phyloP scores from a whole-genome alignment of 2,797 vertebrate species.

The Aphelocoma californica region DNA sequence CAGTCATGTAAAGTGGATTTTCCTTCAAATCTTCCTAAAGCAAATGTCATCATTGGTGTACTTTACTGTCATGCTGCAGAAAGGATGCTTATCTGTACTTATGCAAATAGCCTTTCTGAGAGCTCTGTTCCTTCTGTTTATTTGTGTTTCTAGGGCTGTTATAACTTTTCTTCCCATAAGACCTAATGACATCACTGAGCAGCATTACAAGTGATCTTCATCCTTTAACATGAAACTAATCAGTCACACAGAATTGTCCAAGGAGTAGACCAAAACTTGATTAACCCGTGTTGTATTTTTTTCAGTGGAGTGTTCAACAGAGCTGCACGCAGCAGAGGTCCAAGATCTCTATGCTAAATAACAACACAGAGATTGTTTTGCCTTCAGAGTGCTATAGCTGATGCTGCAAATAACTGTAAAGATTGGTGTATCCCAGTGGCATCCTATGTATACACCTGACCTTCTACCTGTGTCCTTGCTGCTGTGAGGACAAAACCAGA shows the following conservation, averaged over 20 bases:
- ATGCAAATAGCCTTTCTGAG: not conserved
- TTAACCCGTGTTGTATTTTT: not conserved
- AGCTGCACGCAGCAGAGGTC: not conserved
- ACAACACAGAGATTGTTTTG: not conserved
- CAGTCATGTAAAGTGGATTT: not conserved
- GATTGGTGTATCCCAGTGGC: not conserved
- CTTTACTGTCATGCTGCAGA: not conserved
- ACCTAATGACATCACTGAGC: not conserved
- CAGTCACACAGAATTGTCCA: not conserved
- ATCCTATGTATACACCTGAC: not conserved
- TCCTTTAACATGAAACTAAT: not conserved
- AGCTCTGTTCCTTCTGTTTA: not conserved
- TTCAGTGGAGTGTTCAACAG: not conserved
- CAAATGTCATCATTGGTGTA: not conserved
- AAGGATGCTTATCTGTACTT: not conserved
- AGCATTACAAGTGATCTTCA: not conserved
- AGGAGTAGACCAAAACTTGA: not conserved
- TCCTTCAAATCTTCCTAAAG: not conserved
- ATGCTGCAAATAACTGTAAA: not conserved
- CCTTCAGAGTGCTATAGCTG: not conserved
- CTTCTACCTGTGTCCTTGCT: not conserved
- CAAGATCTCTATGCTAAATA: not conserved
- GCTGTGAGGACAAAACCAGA: not conserved
- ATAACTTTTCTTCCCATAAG: accelerated
- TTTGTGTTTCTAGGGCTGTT: not conserved